These are phyloP conservation scores for Candoia aspera DNA, from an alignment of 2,113 vertebrate genomes.

Conservation along the genomic window DNA sequence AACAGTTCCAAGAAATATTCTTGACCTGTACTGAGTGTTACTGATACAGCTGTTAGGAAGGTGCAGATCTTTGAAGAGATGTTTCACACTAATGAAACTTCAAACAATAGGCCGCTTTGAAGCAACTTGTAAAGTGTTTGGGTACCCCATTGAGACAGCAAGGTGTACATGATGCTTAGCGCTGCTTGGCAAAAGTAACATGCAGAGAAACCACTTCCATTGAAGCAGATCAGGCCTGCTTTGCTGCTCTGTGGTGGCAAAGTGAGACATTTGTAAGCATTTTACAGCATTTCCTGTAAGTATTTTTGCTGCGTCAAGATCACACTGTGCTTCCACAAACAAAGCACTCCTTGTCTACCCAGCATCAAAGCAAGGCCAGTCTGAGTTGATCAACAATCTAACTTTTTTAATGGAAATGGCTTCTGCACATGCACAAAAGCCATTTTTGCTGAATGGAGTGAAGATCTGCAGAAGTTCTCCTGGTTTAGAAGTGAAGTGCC, in stretches of 20 bases:
- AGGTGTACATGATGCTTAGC: neutral
- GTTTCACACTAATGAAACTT: neutral
- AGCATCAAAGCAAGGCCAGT: neutral
- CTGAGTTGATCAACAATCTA: neutral
- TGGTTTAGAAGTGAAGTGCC: neutral
- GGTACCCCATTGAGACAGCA: neutral
- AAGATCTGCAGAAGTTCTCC: neutral
- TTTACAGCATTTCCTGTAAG: neutral
- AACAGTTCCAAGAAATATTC: neutral
- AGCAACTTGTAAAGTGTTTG: neutral
- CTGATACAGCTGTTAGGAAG: neutral
- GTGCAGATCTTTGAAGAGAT: neutral
- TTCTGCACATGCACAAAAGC: neutral
- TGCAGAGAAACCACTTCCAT: neutral
- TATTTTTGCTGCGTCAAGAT: neutral
- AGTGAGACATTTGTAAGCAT: neutral
- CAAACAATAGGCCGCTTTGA: neutral
- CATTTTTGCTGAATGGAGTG: neutral
- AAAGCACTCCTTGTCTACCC: neutral
- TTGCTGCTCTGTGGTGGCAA: neutral
- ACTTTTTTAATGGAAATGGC: neutral
- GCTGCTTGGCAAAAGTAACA: neutral
- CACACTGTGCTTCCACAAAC: neutral
- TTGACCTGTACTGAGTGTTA: neutral
- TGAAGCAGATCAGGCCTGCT: neutral